Conservation (phyloP, 2,888 invertebrate genomes). For the Polydrusus tereticollis region DNA sequence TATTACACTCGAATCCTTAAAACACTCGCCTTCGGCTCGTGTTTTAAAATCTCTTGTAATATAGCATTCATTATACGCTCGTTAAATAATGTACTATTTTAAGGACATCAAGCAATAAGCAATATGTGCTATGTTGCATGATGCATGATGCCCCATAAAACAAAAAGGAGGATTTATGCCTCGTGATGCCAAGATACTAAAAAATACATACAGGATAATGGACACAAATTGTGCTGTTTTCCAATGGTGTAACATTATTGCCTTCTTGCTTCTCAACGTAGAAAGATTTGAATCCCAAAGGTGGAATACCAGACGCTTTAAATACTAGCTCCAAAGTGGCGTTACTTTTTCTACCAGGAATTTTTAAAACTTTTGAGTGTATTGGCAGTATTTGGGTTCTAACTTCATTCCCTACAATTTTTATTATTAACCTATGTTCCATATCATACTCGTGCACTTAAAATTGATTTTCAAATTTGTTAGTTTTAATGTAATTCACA, state of each 20-base stretch:
- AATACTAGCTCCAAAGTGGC: constrained; percentile 76
- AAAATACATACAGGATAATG: constrained; percentile 20
- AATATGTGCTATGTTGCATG: too few relatives aligned
- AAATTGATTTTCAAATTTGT: not conserved
- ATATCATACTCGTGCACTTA: too few relatives aligned
- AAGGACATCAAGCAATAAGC: too few relatives aligned
- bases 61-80: too few relatives aligned
- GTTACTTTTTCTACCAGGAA: constrained; percentile 23
- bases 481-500: not conserved
- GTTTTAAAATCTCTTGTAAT: too few relatives aligned
- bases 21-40: too few relatives aligned
- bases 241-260: constrained; percentile 23
- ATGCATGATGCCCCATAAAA: too few relatives aligned
- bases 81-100: too few relatives aligned
- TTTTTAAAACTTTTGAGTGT: constrained; percentile 20
- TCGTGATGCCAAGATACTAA: too few relatives aligned
- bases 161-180: too few relatives aligned
- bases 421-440: not conserved
- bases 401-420: constrained; percentile 19
- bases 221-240: constrained; percentile 25
- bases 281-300: constrained; percentile 76
- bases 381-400: constrained; percentile 25
- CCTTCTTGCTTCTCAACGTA: constrained; percentile 21
- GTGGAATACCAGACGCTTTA: constrained; percentile 72
- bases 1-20: too few relatives aligned